phyloP scores from a whole-genome alignment of 2,888 invertebrate species.

The Pemphredon lugubris region DNA sequence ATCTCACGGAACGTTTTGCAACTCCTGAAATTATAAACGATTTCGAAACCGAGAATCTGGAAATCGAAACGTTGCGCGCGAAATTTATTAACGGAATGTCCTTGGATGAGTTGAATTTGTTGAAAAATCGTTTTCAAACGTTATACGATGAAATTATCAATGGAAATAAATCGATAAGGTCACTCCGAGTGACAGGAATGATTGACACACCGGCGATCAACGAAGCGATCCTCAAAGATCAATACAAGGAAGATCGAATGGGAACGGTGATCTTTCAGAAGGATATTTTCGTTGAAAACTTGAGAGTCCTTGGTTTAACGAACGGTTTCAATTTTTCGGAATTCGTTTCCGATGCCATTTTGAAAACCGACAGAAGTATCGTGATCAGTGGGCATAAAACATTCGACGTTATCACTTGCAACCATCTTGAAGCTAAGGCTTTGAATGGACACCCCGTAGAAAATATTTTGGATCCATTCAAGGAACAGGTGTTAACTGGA shows the following conservation, averaged over 20 bases:
- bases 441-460: slow-evolving; percentile 64
- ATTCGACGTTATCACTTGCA: slow-evolving; percentile 56
- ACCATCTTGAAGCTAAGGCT: slow-evolving; percentile 41
- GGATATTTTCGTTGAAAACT: slow-evolving; percentile 56
- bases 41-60: slow-evolving; percentile 56
- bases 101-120: slow-evolving; percentile 46
- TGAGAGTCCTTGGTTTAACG: slow-evolving; percentile 59
- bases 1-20: slow-evolving; percentile 50
- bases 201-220: slow-evolving; percentile 73
- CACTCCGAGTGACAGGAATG: slow-evolving; percentile 67
- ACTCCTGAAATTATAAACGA: slow-evolving; percentile 51
- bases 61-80: slow-evolving; percentile 44
- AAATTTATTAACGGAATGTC: slow-evolving; percentile 61
- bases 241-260: slow-evolving; percentile 45
- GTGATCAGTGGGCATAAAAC: slow-evolving; percentile 59
- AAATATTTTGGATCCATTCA: slow-evolving; percentile 58
- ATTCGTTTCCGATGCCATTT: slow-evolving; percentile 58
- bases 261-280: slow-evolving; percentile 57
- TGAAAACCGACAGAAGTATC: slow-evolving; percentile 64
- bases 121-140: slow-evolving; percentile 29
- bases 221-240: slow-evolving; percentile 43
- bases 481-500: slow-evolving; percentile 66
- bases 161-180: slow-evolving; percentile 53
- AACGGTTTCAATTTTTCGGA: slow-evolving; percentile 67
- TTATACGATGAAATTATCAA: slow-evolving; percentile 47